Evolutionary conservation across 2,797 vertebrate species (phyloP), one percentile per base, ranked within the genome.

Genomic region (Basileuterus tristriatus): DNA sequence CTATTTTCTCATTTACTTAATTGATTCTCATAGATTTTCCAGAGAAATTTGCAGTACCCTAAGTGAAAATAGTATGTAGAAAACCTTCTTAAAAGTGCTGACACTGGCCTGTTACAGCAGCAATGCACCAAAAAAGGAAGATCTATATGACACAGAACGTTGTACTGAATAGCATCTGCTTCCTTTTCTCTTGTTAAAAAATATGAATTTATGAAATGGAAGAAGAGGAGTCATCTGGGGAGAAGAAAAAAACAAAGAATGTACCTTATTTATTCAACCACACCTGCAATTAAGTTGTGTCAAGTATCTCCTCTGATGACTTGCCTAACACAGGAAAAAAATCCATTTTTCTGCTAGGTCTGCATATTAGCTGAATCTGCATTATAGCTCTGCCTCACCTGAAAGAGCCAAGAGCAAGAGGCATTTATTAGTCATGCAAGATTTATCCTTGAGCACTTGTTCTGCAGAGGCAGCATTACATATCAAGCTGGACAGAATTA

Each of bases 1-100:
- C 93, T 97, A 94, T 98, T 98, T 98, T 94, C 96, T 97, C 96
- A 97, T 97, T 98, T 97, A 92, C 92, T 97, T 98, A 98, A 98
- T 97, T 97, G 97, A 97, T 97, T 97, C 90, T 96, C 94, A 96
- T 85, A 97, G 96, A 96, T 98, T 96, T 96, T 97, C 83, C 49
- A 90, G 92, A 96, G 72, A 96, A 97, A 95, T 95, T 83, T 93
- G 82, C 36, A 53, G 78, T 87, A 67, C 93, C 93, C 55, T 89
- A 90, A 94, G 82, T 98, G 93, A 97, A 97, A 75, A 91, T 27
- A 95, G 52, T 74, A 93, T 7, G 53, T 86, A 43, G 83, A 76
- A 72, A 89, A 49, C 5, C 26, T 52, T 50, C 81, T 64, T 62
- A 36, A 62, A 93, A 87, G 69, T 46, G 67, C 78, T 76, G 86